These are phyloP conservation scores for Lepidotrigona ventralis DNA, from an alignment of 1,140 invertebrate genomes.

Conservation along the genomic window DNA sequence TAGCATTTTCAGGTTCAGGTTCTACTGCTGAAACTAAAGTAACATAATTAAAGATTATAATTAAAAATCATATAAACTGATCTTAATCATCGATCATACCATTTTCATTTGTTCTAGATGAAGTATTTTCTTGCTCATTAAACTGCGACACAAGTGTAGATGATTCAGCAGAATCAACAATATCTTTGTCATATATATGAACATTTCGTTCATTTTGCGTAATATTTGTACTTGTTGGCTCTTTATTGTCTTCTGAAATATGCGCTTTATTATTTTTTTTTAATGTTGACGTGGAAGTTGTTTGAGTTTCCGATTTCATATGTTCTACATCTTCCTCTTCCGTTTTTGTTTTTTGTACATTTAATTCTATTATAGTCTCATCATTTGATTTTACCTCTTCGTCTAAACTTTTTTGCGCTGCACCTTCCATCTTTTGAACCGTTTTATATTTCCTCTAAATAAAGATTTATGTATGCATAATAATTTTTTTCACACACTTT, in stretches of 20 bases:
- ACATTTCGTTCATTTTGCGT: slow-evolving; percentile 38
- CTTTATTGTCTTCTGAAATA: slow-evolving; percentile 50
- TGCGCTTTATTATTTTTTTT: slow-evolving; percentile 49
- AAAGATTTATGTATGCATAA: not conserved
- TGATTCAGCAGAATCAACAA: slow-evolving; percentile 64
- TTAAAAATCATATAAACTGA: not conserved
- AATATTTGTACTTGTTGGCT: slow-evolving; percentile 31
- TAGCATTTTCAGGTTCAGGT: slow-evolving; percentile 77
- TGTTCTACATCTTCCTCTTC: slow-evolving; percentile 58
- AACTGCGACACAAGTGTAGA: slow-evolving; percentile 31
- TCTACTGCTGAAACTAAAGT: slow-evolving; percentile 62
- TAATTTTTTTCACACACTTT: not conserved
- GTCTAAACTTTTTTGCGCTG: slow-evolving; percentile 78
- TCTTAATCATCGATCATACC: slow-evolving; percentile 27
- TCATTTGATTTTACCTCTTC: slow-evolving; percentile 78
- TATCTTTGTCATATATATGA: slow-evolving; percentile 65
- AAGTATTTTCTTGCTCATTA: slow-evolving; percentile 42
- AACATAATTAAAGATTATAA: not conserved
- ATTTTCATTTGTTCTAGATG: slow-evolving; percentile 27
- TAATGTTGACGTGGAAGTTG: slow-evolving; percentile 31
- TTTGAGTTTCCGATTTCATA: slow-evolving; percentile 35
- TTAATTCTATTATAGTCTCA: slow-evolving; percentile 74
- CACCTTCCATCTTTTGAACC: slow-evolving; percentile 85
- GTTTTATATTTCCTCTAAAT: slow-evolving; percentile 86
- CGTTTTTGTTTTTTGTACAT: slow-evolving; percentile 52